phyloP scores from a whole-genome alignment of 2,797 vertebrate genomes.

The Stomatorhinus walkeri region DNA sequence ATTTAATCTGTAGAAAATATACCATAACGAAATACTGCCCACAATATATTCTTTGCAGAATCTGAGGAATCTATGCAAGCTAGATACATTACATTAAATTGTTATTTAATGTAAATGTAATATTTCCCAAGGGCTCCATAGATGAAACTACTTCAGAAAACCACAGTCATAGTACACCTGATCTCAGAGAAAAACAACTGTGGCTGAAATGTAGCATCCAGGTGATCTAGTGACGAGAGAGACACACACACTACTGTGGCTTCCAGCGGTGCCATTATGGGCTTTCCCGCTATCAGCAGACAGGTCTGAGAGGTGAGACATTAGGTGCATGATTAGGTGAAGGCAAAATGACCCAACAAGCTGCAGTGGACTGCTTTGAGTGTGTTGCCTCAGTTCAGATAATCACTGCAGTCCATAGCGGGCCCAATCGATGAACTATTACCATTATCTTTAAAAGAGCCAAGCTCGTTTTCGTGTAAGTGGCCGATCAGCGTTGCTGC shows the following conservation, averaged over 20 bases:
- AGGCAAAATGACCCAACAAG: conserved; percentile 28
- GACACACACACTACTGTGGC: not conserved
- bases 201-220: not conserved
- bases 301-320: conserved; percentile 27
- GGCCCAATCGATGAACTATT: conserved; percentile 42
- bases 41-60: not conserved
- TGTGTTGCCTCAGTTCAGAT: conserved; percentile 35
- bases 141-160: not conserved
- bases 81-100: not conserved
- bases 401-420: conserved; percentile 40
- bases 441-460: conserved; percentile 49
- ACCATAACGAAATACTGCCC: not conserved
- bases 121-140: not conserved
- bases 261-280: conserved; percentile 11
- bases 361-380: conserved; percentile 22
- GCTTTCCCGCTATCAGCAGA: not conserved
- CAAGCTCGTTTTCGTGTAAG: conserved; percentile 47
- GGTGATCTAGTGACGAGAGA: not conserved
- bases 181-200: not conserved
- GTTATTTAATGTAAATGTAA: conserved; percentile 6
- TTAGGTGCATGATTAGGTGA: conserved; percentile 34
- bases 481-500: conserved; percentile 45
- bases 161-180: not conserved
- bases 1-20: not conserved
- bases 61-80: not conserved